phyloP scores from a whole-genome alignment of 2,113 vertebrate species.

The Menidia beryllina region DNA sequence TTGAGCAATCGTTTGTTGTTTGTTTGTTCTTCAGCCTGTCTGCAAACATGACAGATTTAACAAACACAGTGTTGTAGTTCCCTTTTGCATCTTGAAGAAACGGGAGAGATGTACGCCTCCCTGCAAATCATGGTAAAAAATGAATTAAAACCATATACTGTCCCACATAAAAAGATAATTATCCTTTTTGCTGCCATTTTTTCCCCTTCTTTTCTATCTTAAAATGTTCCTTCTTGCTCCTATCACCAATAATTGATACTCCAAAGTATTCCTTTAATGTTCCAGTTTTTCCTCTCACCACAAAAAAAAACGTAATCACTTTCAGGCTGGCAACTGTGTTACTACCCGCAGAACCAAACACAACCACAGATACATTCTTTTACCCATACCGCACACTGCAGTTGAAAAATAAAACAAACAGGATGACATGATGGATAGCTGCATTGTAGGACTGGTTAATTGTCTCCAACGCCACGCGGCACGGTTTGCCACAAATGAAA shows the following conservation, averaged over 20 bases:
- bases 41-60: conserved; percentile 35
- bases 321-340: conserved; percentile 7
- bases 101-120: neutral
- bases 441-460: conserved; percentile 37
- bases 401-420: conserved; percentile 44
- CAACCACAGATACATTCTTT: conserved; percentile 7
- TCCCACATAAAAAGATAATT: conserved; percentile 28
- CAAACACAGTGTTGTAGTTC: neutral
- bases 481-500: conserved; percentile 38
- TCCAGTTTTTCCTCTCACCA: conserved; percentile 32
- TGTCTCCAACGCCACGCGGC: conserved; percentile 39
- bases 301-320: conserved; percentile 17
- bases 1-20: neutral
- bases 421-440: conserved; percentile 50
- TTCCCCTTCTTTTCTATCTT: neutral
- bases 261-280: conserved; percentile 48
- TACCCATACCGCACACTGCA: conserved; percentile 8
- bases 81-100: conserved; percentile 9
- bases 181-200: conserved; percentile 25
- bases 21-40: conserved; percentile 11
- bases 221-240: neutral
- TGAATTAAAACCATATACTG: conserved; percentile 33
- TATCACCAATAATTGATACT: neutral
- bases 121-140: conserved; percentile 23
- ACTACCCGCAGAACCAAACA: conserved; percentile 6